Conservation (phyloP, 2,113 vertebrate genomes). For the Acrocephalus arundinaceus region DNA sequence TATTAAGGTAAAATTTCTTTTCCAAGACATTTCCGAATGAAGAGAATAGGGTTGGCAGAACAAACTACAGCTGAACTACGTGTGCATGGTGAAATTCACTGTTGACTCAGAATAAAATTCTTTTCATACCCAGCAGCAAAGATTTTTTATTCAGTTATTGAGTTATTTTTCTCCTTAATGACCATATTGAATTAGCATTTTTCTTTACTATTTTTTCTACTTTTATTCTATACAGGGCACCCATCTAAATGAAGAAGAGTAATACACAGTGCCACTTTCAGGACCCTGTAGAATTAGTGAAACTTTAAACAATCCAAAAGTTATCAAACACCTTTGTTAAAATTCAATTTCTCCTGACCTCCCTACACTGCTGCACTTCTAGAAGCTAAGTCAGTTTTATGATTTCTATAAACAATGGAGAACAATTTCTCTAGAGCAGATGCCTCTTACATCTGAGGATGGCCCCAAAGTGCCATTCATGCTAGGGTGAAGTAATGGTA, state of each 20-base stretch:
- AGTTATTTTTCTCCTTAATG: neutral
- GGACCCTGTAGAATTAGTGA: neutral
- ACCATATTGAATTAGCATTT: neutral
- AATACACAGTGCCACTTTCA: neutral
- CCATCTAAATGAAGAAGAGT: neutral
- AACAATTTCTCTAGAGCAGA: neutral
- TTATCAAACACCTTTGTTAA: neutral
- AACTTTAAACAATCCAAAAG: neutral
- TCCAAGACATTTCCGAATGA: neutral
- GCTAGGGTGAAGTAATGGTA: neutral
- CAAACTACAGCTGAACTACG: neutral
- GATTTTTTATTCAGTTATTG: neutral
- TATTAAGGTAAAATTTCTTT: neutral
- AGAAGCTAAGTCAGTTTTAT: neutral
- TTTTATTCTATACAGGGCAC: neutral
- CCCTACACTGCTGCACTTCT: neutral
- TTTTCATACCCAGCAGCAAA: neutral
- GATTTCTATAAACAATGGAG: neutral
- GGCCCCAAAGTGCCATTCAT: neutral
- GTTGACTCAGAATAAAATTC: neutral
- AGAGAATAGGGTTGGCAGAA: neutral
- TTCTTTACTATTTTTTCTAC: neutral
- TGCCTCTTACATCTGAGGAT: neutral
- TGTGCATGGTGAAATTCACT: neutral
- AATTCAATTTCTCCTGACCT: neutral